Evolutionary conservation across 2,113 vertebrate species (phyloP).

Genomic region (Oncorhynchus tshawytscha): DNA sequence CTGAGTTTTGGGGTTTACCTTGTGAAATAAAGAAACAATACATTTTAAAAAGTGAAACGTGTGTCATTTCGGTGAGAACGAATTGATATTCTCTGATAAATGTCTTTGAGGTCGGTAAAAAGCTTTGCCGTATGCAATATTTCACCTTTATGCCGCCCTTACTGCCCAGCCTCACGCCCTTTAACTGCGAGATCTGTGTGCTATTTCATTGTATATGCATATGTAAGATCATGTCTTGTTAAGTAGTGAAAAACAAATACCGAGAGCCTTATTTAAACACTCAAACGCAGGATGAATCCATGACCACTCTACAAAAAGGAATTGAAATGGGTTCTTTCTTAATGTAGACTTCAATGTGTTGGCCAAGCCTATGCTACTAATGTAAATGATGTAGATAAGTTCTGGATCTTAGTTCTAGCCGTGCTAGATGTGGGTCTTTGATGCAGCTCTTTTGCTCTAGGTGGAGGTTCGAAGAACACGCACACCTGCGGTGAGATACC

Average conservation of each 20-base stretch:
- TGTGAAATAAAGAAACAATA: slow-evolving; percentile 29
- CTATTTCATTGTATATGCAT: slow-evolving; percentile 51
- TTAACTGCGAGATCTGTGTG: slow-evolving; percentile 57
- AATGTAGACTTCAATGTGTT: slow-evolving; percentile 27
- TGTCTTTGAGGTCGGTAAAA: slow-evolving; percentile 59
- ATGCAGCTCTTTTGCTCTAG: slow-evolving; percentile 41
- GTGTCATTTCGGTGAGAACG: slow-evolving; percentile 23
- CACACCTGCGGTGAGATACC: slow-evolving; percentile 59
- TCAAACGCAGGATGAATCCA: slow-evolving; percentile 44
- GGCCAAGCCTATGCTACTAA: slow-evolving; percentile 12
- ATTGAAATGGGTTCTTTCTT: slow-evolving; percentile 42
- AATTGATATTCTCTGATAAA: slow-evolving; percentile 57
- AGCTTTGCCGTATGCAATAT: slow-evolving; percentile 63
- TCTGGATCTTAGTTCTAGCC: slow-evolving; percentile 11
- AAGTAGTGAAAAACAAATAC: slow-evolving; percentile 64
- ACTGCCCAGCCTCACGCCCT: slow-evolving; percentile 17
- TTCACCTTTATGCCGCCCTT: slow-evolving; percentile 58
- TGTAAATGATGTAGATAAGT: slow-evolving; percentile 32
- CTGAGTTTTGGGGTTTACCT: too few relatives aligned
- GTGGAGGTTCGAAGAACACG: slow-evolving; percentile 51
- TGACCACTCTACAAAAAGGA: slow-evolving; percentile 43
- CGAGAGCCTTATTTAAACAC: slow-evolving; percentile 53
- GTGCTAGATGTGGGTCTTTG: slow-evolving; percentile 26
- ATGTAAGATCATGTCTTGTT: slow-evolving; percentile 62
- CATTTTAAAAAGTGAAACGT: slow-evolving; percentile 5